Conservation (phyloP, 1,140 invertebrate species). For the Brachionus rotundiformis region DNA sequence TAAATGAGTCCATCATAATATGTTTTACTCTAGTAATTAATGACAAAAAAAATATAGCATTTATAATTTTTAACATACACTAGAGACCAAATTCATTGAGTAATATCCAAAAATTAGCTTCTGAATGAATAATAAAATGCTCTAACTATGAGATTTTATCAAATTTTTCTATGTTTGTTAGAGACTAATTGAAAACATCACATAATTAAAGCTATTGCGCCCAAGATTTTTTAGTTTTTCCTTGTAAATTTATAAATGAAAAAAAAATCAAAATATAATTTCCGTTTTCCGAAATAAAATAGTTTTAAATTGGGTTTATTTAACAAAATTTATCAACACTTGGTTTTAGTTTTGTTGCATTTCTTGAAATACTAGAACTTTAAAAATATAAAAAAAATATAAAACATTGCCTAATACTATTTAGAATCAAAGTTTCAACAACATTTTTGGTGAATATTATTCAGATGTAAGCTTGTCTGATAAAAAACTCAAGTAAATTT, state of each 20-base stretch:
- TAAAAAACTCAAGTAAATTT: neutral
- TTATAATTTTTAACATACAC: neutral
- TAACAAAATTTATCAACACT: neutral
- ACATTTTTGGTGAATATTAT: neutral
- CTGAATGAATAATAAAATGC: neutral
- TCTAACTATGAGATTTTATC: neutral
- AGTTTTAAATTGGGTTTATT: conserved; percentile 5
- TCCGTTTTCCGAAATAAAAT: neutral
- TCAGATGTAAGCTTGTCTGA: neutral
- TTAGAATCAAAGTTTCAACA: neutral
- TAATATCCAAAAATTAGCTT: neutral
- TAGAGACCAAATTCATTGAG: neutral
- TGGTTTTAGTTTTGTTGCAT: neutral
- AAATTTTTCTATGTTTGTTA: neutral
- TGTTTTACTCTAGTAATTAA: neutral
- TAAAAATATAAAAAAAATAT: neutral
- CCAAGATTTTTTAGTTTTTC: neutral
- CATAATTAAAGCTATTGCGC: neutral
- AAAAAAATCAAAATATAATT: neutral
- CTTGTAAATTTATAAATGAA: neutral
- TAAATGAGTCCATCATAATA: neutral
- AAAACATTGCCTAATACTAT: neutral
- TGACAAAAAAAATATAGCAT: neutral
- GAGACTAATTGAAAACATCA: conserved; percentile 19
- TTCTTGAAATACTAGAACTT: neutral